phyloP scores from a whole-genome alignment of 2,888 invertebrate species.

The Andrena praecox region DNA sequence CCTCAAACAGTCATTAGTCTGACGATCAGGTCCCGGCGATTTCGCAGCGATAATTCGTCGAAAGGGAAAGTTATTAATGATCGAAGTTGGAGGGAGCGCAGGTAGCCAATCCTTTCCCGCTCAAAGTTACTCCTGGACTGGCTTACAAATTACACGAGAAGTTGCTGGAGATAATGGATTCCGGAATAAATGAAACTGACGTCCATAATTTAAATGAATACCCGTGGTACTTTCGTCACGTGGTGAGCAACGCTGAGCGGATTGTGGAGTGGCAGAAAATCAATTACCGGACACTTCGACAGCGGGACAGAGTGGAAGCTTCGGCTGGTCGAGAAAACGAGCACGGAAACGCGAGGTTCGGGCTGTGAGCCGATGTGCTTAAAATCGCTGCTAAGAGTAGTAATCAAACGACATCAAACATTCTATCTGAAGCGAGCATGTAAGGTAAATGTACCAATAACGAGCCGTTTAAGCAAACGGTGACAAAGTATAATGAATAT shows the following conservation, averaged over 20 bases:
- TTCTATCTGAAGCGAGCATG: background rate
- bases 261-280: conserved; percentile 66
- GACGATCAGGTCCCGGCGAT: conserved; percentile 6
- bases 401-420: conserved; percentile 37
- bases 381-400: background rate
- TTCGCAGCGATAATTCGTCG: conserved; percentile 21
- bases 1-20: conserved; percentile 21
- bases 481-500: too few species aligned
- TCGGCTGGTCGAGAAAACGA: conserved; percentile 9
- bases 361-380: conserved; percentile 8
- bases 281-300: conserved; percentile 61
- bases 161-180: conserved; percentile 61
- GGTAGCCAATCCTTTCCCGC: conserved; percentile 7
- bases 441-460: too few species aligned
- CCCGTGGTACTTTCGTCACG: conserved; percentile 58
- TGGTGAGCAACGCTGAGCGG: conserved; percentile 55
- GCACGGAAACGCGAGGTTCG: conserved; percentile 7
- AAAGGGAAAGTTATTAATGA: conserved; percentile 69
- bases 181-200: conserved; percentile 61
- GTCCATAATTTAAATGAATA: conserved; percentile 65
- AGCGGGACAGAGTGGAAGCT: conserved; percentile 42
- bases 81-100: conserved; percentile 52
- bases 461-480: too few species aligned
- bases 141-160: conserved; percentile 65
- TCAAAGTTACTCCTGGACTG: conserved; percentile 31